These are phyloP conservation scores for Promerops cafer DNA, from an alignment of 2,113 vertebrate genomes.

Conservation along the genomic window DNA sequence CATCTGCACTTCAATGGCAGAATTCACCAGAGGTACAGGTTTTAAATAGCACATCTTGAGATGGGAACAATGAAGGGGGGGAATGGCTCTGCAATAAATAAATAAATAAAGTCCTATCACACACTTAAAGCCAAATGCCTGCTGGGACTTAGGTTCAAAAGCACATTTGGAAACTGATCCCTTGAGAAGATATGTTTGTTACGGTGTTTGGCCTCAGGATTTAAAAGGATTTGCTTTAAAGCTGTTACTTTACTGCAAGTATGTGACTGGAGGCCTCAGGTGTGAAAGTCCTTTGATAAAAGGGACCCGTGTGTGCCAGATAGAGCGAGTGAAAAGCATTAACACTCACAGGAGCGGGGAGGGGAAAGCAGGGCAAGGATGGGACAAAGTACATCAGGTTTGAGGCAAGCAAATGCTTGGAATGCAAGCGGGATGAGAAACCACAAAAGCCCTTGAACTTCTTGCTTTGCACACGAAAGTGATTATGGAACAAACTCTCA, in stretches of 20 bases:
- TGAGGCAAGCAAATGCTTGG: constrained; percentile 45
- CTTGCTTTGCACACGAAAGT: neutral
- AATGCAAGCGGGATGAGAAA: constrained; percentile 5
- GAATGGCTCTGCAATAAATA: neutral
- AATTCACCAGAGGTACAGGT: constrained; percentile 1
- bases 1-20: neutral
- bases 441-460: constrained; percentile 28
- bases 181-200: constrained; percentile 45
- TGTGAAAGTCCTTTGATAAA: constrained; percentile 68
- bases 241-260: constrained; percentile 55
- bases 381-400: constrained; percentile 31
- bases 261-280: constrained; percentile 67
- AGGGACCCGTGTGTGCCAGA: constrained; percentile 10
- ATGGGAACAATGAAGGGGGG: neutral
- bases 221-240: constrained; percentile 63
- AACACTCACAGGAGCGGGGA: neutral
- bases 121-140: constrained; percentile 16
- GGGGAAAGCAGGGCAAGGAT: neutral
- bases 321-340: neutral
- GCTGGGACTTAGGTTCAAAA: constrained; percentile 66
- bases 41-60: neutral
- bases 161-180: constrained; percentile 10
- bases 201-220: constrained; percentile 58
- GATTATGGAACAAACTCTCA: neutral
- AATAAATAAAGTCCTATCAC: neutral